Evolutionary conservation across 2,797 vertebrate genomes (phyloP).

Genomic region (Silurus aristotelis): DNA sequence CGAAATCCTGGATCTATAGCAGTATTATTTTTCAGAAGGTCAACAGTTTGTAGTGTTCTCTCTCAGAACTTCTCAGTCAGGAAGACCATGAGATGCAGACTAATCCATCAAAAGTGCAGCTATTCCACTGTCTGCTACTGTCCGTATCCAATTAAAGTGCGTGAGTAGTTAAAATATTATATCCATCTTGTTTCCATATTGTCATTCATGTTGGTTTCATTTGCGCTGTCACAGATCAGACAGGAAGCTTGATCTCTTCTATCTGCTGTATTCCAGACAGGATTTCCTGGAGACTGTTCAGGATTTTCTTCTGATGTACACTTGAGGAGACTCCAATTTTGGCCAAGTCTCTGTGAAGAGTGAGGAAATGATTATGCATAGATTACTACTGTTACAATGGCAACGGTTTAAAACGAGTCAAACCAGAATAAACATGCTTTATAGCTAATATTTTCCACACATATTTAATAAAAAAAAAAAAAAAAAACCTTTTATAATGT

Average conservation of each 20-base stretch:
- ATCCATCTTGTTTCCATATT: conserved; percentile 57
- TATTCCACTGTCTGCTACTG: conserved; percentile 67
- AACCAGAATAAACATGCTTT: not conserved
- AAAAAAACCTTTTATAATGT: not conserved
- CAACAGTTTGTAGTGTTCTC: conserved; percentile 16
- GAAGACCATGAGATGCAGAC: conserved; percentile 79
- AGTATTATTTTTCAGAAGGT: conserved; percentile 5
- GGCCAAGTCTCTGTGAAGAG: conserved; percentile 83
- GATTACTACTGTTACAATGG: not conserved
- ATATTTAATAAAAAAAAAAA: not conserved
- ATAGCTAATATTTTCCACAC: not conserved
- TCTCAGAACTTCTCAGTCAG: conserved; percentile 51
- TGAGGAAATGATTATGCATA: conserved; percentile 31
- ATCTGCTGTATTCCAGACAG: conserved; percentile 95
- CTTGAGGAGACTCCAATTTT: conserved; percentile 89
- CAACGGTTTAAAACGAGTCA: not conserved
- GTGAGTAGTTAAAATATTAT: conserved; percentile 98
- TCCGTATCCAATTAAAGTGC: conserved; percentile 92
- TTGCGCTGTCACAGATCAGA: conserved; percentile 82
- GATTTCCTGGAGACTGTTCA: conserved; percentile 92
- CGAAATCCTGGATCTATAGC: conserved; percentile 25
- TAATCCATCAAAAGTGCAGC: conserved; percentile 89
- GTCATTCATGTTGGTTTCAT: conserved; percentile 29
- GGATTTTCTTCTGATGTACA: conserved; percentile 92
- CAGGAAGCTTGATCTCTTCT: conserved; percentile 95